phyloP scores from a whole-genome alignment of 2,888 invertebrate genomes.

The Gymnosoma rotundatum region DNA sequence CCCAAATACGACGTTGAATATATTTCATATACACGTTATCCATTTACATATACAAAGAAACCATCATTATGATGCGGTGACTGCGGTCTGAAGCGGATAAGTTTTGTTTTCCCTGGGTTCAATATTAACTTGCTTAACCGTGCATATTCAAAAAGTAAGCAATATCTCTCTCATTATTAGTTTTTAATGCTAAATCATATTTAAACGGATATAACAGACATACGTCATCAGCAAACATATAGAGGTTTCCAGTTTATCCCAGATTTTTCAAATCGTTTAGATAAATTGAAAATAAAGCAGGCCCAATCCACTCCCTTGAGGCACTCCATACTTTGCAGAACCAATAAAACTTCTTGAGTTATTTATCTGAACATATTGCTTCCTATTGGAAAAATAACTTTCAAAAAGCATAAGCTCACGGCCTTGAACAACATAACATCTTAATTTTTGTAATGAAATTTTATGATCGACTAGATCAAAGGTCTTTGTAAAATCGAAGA shows the following conservation, averaged over 20 bases:
- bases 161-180: constrained; percentile 3
- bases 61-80: no score
- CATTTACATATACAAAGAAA: no score
- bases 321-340: background rate
- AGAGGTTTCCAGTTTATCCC: background rate
- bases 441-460: background rate
- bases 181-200: background rate
- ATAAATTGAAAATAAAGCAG: background rate
- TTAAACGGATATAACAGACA: background rate
- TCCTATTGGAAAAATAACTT: background rate
- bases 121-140: background rate
- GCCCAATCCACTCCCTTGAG: no score
- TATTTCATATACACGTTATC: no score
- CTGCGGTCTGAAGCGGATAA: no score
- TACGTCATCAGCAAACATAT: background rate
- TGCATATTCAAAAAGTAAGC: background rate
- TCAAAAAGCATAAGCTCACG: background rate
- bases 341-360: background rate
- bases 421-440: background rate
- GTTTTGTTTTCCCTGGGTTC: background rate
- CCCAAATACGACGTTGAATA: no score
- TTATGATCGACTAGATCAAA: constrained; percentile 8
- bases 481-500: constrained; percentile 8
- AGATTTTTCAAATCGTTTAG: background rate
- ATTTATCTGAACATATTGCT: background rate